Evolutionary conservation across 2,888 invertebrate genomes (phyloP).

Genomic region (Baronia brevicornis): DNA sequence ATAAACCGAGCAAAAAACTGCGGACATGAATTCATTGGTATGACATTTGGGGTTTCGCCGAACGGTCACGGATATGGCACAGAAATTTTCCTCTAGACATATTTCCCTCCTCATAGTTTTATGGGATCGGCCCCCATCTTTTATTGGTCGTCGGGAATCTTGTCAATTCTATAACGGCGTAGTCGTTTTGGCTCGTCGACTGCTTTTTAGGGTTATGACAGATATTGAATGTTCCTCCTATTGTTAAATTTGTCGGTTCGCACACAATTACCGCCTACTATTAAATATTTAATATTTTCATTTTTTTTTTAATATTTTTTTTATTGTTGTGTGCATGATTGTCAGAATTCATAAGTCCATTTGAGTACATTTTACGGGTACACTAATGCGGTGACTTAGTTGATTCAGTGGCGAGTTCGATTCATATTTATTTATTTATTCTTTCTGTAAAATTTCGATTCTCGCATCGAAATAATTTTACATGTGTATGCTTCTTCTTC

Average conservation of each 20-base stretch:
- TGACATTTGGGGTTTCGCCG: constrained; percentile 66
- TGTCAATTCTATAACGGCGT: constrained; percentile 64
- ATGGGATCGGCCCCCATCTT: constrained; percentile 61
- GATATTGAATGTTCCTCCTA: constrained; percentile 9
- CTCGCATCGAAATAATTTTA: too few species aligned
- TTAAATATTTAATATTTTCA: too few species aligned
- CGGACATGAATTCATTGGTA: constrained; percentile 73
- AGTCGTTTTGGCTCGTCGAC: constrained; percentile 38
- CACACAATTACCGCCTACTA: too few species aligned
- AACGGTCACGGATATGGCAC: constrained; percentile 62
- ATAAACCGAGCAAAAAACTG: constrained; percentile 70
- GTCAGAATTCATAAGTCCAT: too few species aligned
- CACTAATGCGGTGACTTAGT: too few species aligned
- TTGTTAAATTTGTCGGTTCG: neutral
- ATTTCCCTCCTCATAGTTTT: constrained; percentile 72
- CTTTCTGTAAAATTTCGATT: too few species aligned
- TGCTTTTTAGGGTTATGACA: constrained; percentile 24
- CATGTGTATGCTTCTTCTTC: too few species aligned
- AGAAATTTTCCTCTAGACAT: constrained; percentile 40
- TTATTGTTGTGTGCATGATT: too few species aligned
- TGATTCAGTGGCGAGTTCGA: too few species aligned
- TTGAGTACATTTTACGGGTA: too few species aligned
- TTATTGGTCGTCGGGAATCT: constrained; percentile 66
- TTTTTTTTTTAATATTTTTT: too few species aligned
- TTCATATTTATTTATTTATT: too few species aligned